Percentiles rank a stretch among this genome's conserved stretches.
Evolutionary conservation across 2,113 vertebrate genomes (phyloP).

Genomic region (Microtus montanus): DNA sequence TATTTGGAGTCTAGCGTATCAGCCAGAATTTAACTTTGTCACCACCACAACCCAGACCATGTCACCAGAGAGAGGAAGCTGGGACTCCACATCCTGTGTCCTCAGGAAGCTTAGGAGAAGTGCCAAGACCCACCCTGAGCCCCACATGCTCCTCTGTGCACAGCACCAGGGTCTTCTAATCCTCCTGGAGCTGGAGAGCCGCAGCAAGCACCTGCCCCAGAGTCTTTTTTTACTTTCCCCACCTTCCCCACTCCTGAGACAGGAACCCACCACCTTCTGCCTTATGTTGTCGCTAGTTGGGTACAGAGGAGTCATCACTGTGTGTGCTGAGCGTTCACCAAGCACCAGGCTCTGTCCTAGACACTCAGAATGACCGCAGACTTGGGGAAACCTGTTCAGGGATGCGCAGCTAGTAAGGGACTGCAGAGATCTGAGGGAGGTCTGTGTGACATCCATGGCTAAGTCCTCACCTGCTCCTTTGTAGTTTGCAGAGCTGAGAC

Average conservation of each 20-base stretch:
- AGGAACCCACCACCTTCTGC: background rate
- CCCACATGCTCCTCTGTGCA: accelerated
- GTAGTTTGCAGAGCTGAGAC: background rate
- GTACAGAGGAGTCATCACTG: background rate
- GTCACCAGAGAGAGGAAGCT: background rate
- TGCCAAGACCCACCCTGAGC: background rate
- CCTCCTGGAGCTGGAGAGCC: background rate
- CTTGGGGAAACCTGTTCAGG: background rate
- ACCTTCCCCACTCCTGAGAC: accelerated
- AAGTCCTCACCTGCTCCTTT: background rate
- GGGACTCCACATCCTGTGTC: background rate
- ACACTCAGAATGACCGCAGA: background rate
- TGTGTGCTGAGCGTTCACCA: no score
- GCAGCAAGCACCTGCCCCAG: accelerated
- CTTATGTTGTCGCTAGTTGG: background rate
- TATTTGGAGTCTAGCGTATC: background rate
- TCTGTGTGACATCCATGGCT: background rate
- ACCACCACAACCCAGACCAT: background rate
- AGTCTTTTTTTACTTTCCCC: background rate
- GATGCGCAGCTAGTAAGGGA: background rate
- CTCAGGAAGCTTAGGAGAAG: background rate
- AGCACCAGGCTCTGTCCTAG: background rate
- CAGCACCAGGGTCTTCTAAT: background rate
- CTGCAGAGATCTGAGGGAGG: background rate
- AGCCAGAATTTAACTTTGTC: background rate